Evolutionary conservation across 2,888 invertebrate genomes (phyloP), one percentile per base, ranked within the genome.

Genomic region (Bombylius discolor): DNA sequence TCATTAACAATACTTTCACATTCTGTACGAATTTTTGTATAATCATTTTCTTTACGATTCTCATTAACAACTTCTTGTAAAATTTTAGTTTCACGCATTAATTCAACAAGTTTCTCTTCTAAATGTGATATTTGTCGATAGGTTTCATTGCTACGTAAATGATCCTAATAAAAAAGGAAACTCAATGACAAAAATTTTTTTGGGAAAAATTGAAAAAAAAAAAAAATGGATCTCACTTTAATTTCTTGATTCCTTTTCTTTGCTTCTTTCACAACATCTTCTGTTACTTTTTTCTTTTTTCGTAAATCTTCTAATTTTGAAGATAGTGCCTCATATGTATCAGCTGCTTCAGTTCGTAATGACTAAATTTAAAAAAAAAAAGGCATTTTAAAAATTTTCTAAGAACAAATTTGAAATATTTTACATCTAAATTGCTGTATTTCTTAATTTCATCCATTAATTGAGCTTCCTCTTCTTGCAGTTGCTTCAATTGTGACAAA

Each of bases 41-140:
- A 61, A 36, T 61, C 55, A 50, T 58, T 56, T 47, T 57, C 55
- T 39, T 58, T 55, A 5, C 52, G 53, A 33, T 57, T 54, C 32
- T 58, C 51, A 5, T 58, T 52, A 14, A 62, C 53, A 6, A 58
- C 50, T 47, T 58, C 59, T 50, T 63, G 49, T n/a, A 63, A 52
- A 12, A 52, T 55, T 60, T 63, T 62, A 42, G 59, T 62, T 44
- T 64, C 63, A n/a, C 59, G 55, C n/a, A 61, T 50, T 14, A 63
- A 52, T 51, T 62, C 63, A 4, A 52, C 55, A 6, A 64, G 52
- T 47, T 61, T 62, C 36, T 64, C 64, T 59, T 64, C 64, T 47
- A 64, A 51, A 58, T 64, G 63, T 12, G 61, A 61, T 39, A 64
- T 63, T 58, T 63, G 62, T 4, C 61, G 60, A 52, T 62, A 64